phyloP scores from a whole-genome alignment of 2,797 vertebrate species.

The Coranthus polyacanthus region DNA sequence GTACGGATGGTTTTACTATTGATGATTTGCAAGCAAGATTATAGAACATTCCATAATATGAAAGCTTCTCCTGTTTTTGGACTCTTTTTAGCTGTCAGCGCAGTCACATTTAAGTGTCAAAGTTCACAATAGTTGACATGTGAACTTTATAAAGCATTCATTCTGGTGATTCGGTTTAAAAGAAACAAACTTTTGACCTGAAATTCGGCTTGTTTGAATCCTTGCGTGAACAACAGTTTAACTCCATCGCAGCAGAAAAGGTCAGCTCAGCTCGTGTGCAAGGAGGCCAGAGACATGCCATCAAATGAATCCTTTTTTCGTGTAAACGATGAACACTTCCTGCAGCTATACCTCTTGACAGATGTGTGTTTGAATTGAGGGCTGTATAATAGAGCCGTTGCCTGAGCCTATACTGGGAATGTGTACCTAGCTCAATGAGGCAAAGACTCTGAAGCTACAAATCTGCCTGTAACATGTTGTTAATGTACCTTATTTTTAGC shows the following conservation, averaged over 20 bases:
- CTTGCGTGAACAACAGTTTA: not conserved
- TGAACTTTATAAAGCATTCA: too few relatives aligned
- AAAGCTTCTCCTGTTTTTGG: too few relatives aligned
- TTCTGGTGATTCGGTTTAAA: too few relatives aligned
- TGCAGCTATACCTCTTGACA: not conserved
- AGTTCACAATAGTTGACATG: too few relatives aligned
- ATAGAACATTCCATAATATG: too few relatives aligned
- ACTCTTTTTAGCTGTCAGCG: too few relatives aligned
- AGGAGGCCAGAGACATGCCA: not conserved
- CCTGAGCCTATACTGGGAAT: not conserved
- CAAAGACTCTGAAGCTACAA: not conserved
- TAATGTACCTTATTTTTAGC: slow-evolving; percentile 27
- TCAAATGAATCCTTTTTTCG: slow-evolving; percentile 4
- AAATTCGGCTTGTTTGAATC: too few relatives aligned
- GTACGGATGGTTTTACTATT: too few relatives aligned
- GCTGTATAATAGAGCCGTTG: not conserved
- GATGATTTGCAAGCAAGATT: too few relatives aligned
- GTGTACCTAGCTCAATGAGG: not conserved
- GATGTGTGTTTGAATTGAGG: not conserved
- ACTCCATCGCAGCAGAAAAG: not conserved
- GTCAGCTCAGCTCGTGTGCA: not conserved
- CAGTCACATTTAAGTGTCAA: too few relatives aligned
- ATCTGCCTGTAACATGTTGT: slow-evolving; percentile 3
- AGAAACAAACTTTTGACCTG: too few relatives aligned
- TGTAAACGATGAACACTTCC: not conserved